Evolutionary conservation across 2,888 invertebrate genomes (phyloP).

Genomic region (Folsomia candida): DNA sequence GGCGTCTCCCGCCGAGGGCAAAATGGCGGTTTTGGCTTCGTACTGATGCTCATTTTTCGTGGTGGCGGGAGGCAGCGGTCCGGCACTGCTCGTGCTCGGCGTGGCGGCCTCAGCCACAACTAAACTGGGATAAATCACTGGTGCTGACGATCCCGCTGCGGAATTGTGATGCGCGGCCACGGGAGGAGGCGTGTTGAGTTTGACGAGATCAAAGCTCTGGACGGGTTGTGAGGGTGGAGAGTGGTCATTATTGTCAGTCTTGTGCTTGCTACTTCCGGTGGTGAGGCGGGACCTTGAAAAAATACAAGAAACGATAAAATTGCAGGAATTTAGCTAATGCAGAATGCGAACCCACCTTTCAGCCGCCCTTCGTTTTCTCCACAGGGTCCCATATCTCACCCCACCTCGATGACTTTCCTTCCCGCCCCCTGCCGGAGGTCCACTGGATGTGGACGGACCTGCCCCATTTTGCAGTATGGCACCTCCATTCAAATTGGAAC

Average conservation of each 20-base stretch:
- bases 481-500: background rate
- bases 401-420: conserved; percentile 8
- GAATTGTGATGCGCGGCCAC: background rate
- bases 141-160: background rate
- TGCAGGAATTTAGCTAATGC: background rate
- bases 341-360: conserved; percentile 19
- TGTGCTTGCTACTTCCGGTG: conserved; percentile 6
- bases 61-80: conserved; percentile 14
- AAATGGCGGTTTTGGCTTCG: conserved; percentile 49
- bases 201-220: background rate
- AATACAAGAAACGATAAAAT: background rate
- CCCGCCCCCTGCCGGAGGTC: background rate
- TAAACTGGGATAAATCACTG: background rate
- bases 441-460: background rate
- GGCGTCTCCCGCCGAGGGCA: conserved; percentile 47
- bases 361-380: conserved; percentile 28
- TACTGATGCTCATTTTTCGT: conserved; percentile 36
- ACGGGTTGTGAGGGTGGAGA: conserved; percentile 25
- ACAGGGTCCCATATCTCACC: conserved; percentile 25
- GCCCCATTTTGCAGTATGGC: background rate
- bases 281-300: background rate
- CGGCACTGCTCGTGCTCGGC: background rate
- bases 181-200: background rate
- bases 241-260: conserved; percentile 40
- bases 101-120: background rate